Conservation (phyloP, 2,797 vertebrate species). For the Heliangelus exortis region DNA sequence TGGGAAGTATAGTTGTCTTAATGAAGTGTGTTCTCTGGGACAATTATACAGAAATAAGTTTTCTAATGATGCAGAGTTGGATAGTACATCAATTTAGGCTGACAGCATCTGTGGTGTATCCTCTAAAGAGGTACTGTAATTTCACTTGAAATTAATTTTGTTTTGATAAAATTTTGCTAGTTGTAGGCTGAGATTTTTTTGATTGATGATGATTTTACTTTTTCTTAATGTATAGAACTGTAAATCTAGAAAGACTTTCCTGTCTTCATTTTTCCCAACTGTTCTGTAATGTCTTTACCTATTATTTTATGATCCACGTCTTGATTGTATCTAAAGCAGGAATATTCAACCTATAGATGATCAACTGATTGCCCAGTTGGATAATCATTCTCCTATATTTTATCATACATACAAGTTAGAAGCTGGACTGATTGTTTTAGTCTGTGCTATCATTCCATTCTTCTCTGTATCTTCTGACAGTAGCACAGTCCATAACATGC, state of each 20-base stretch:
- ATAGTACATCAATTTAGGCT: constrained; percentile 11
- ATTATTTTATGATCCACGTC: not conserved
- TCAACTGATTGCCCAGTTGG: not conserved
- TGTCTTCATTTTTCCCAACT: not conserved
- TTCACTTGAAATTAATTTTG: not conserved
- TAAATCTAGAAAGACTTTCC: not conserved
- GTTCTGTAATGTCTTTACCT: not conserved
- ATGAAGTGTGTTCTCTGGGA: constrained; percentile 40
- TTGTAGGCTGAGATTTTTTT: not conserved
- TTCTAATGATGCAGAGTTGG: constrained; percentile 23
- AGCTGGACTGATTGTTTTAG: not conserved
- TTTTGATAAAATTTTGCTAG: not conserved
- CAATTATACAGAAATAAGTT: constrained; percentile 52
- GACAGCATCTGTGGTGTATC: constrained; percentile 8
- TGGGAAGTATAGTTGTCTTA: constrained; percentile 27
- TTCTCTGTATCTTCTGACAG: not conserved
- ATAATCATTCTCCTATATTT: not conserved
- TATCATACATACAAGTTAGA: not conserved
- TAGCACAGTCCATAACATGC: not conserved
- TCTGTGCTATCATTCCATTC: not conserved
- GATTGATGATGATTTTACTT: not conserved
- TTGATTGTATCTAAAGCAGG: no score
- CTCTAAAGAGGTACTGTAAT: not conserved
- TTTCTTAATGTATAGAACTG: not conserved
- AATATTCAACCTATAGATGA: no score